Evolutionary conservation across 2,113 vertebrate species (phyloP), one percentile per base, ranked within the genome.

Genomic region (Dasyurus viverrinus): DNA sequence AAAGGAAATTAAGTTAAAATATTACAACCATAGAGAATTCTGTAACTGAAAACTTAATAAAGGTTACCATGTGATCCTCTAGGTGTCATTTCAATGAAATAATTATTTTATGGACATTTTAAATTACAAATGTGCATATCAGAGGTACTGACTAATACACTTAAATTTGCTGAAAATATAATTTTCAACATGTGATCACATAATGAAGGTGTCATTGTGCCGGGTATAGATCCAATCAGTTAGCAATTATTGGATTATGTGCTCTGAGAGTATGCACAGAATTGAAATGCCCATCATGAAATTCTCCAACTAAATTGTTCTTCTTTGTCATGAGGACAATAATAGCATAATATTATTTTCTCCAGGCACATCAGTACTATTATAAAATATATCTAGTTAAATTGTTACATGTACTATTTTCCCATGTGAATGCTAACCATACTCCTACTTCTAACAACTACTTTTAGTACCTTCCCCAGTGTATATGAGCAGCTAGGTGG

Each of bases 1-100:
- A 95, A 91, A 94, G 57, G 8, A 1, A 93, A 97, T n/a, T 19
- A n/a, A 84, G 93, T 52, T 10, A 96, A 98, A 98, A 93, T n/a
- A 42, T 19, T 91, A 8, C 2, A 93, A 94, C 48, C 98, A 97
- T 93, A 92, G 94, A 89, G 6, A 95, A 36, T 0, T 97, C 60
- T 96, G 93, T 93, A 97, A 97, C 76, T 90, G 92, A 47, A 94
- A 97, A 97, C 54, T 90, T 42, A 7, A 36, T 76, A 94, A 97
- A 94, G 50, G 48, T 96, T 89, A 94, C 23, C 96, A 90, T 26
- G 9, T 50, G 46, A 5, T 1, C 95, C 93, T 95, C 22, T 96
- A 47, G 2, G 92, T 96, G 97, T 95, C 91, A 52, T 95, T 94
- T 53, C 90, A 97, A 91, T 47, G 89, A 7, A 95, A 94, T 91